These are phyloP conservation scores for Mormoops blainvillei DNA, from an alignment of 2,113 vertebrate species.

Conservation along the genomic window DNA sequence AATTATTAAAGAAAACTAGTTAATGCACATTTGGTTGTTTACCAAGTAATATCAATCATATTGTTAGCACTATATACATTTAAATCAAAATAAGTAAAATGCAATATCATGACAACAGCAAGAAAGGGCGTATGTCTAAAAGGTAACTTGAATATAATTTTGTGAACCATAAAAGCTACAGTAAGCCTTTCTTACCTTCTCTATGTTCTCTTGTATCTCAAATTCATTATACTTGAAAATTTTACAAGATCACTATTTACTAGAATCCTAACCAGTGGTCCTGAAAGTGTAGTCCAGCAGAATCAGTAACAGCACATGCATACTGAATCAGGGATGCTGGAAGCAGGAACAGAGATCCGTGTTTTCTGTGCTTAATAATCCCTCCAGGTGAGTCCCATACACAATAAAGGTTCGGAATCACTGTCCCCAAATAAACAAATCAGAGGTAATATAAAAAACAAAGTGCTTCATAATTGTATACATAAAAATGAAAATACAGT, in stretches of 20 bases:
- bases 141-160: neutral
- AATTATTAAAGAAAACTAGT: constrained; percentile 3
- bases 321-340: neutral
- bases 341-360: neutral
- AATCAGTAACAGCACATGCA: neutral
- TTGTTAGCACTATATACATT: neutral
- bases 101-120: neutral
- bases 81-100: neutral
- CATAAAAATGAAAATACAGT: neutral
- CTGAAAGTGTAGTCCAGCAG: neutral
- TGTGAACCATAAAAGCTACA: neutral
- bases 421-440: neutral
- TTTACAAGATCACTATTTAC: neutral
- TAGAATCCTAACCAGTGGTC: neutral
- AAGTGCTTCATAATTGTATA: neutral
- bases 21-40: neutral
- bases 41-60: neutral
- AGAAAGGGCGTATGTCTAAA: neutral
- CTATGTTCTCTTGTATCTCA: neutral
- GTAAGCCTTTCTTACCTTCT: neutral
- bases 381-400: neutral
- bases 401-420: neutral
- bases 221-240: neutral
- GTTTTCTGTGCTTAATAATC: neutral
- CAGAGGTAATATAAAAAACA: neutral